Percentiles rank a stretch among this genome's conserved stretches.
Evolutionary conservation across 64 coral and sea anemone species (phyloP).

Genomic region (Platygyra sinensis): DNA sequence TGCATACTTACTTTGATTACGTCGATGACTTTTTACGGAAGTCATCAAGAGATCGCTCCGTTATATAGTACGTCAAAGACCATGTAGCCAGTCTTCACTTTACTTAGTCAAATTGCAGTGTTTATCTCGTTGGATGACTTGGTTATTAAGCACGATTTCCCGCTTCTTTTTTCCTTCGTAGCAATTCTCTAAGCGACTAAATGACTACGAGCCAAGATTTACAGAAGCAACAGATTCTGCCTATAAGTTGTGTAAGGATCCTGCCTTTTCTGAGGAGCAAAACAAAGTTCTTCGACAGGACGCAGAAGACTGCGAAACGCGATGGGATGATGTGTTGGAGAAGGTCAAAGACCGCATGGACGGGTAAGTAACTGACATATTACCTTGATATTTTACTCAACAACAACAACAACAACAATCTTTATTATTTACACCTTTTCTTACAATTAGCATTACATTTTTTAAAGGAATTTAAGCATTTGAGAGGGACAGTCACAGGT

Average conservation of each 20-base stretch:
- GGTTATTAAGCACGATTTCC: neutral
- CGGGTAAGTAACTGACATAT: slow-evolving; percentile 43
- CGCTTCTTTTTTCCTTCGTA: neutral
- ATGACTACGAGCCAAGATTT: slow-evolving; percentile 81
- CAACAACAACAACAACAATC: too few relatives aligned
- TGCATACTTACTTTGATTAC: too few relatives aligned
- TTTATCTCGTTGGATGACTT: neutral
- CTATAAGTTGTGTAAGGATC: slow-evolving; percentile 60
- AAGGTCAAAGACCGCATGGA: slow-evolving; percentile 72
- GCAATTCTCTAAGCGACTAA: slow-evolving; percentile 71
- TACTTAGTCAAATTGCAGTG: too few relatives aligned
- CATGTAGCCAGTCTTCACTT: too few relatives aligned
- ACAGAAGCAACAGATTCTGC: slow-evolving; percentile 48
- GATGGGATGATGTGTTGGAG: slow-evolving; percentile 81
- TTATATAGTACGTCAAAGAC: too few relatives aligned
- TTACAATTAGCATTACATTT: too few relatives aligned
- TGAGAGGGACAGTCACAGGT: neutral
- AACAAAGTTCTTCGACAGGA: slow-evolving; percentile 58
- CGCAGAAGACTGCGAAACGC: slow-evolving; percentile 75
- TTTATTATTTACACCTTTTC: too few relatives aligned
- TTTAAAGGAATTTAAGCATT: too few relatives aligned
- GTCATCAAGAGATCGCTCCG: too few relatives aligned
- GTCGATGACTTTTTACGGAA: too few relatives aligned
- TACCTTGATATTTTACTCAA: neutral
- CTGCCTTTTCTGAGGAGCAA: slow-evolving; percentile 55